Base-by-base conservation (phyloP, 2,113 vertebrate genomes). In the Hippocampus abdominalis region DNA sequence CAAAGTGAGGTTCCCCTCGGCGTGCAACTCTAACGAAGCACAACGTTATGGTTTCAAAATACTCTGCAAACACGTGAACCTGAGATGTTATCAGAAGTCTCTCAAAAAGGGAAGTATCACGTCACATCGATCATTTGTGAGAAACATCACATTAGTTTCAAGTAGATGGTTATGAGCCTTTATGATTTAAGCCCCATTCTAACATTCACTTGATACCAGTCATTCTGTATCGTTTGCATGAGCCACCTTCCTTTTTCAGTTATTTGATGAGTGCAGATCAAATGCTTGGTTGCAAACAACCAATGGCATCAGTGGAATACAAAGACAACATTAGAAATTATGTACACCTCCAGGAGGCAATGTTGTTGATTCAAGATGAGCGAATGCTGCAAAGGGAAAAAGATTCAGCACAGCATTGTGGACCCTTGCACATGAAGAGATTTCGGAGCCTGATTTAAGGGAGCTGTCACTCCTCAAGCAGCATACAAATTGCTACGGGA, bases 311-410 rank as follows among this genome's bases (percentile, higher is more conserved):
- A 60, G 48, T 62, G 2, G 61, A 66, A 36, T 54, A 70, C 42
- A 60, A 79, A 77, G 39, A 36, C 61, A 74, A 53, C n/a, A 49
- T 77, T 25, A 8, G 39, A 40, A 68, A 64, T 27, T 62, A 69
- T 68, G 61, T 46, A 48, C 69, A 83, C 81, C 76, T 80, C 78
- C 48, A 70, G 70, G 73, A 72, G 66, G 68, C 56, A 66, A 74
- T 61, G 48, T 44, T 39, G 51, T 68, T 85, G 80, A 48, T 87
- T 86, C 73, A 82, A 88, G 81, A 85, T 87, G 85, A 18, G n/a
- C 0, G 0, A 61, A 61, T 54, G 71, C 63, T 76, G 75, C 67
- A 74, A 54, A 82, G 48, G 59, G 56, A 75, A 39, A 70, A 64
- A 64, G 39, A 79, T 72, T 76, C 80, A 78, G 74, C 77, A 65